Evolutionary conservation across 2,888 invertebrate genomes (phyloP).

Genomic region (Chaetoderma sp.): DNA sequence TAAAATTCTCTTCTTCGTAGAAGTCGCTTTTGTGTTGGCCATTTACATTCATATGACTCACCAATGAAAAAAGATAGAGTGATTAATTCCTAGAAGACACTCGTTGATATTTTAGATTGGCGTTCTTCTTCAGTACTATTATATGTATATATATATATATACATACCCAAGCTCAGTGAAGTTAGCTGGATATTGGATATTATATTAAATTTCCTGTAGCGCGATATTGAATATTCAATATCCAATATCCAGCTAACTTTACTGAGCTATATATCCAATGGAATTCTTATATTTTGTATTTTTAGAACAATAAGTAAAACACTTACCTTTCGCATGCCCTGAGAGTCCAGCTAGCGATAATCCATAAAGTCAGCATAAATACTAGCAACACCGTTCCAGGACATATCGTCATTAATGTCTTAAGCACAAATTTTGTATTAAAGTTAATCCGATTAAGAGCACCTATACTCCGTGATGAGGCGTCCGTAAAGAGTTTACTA

Average conservation of each 20-base stretch:
- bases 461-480: conserved; percentile 88
- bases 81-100: background rate
- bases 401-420: conserved; percentile 99
- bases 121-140: background rate
- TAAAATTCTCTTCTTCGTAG: too few species aligned
- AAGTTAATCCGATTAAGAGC: conserved; percentile 72
- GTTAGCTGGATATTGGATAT: too few species aligned
- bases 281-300: too few species aligned
- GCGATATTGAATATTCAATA: too few species aligned
- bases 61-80: background rate
- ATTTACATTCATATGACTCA: background rate
- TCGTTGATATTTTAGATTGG: background rate
- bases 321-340: conserved; percentile 96
- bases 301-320: too few species aligned
- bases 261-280: too few species aligned
- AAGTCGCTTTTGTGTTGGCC: too few species aligned
- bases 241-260: too few species aligned
- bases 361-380: conserved; percentile 99
- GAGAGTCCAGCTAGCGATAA: conserved; percentile 99
- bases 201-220: too few species aligned
- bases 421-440: conserved; percentile 93
- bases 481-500: conserved; percentile 99
- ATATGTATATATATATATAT: background rate
- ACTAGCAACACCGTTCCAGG: conserved; percentile 97
- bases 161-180: too few species aligned